Evolutionary conservation across 2,888 invertebrate genomes (phyloP).

Genomic region (Ecliptopera silaceata): DNA sequence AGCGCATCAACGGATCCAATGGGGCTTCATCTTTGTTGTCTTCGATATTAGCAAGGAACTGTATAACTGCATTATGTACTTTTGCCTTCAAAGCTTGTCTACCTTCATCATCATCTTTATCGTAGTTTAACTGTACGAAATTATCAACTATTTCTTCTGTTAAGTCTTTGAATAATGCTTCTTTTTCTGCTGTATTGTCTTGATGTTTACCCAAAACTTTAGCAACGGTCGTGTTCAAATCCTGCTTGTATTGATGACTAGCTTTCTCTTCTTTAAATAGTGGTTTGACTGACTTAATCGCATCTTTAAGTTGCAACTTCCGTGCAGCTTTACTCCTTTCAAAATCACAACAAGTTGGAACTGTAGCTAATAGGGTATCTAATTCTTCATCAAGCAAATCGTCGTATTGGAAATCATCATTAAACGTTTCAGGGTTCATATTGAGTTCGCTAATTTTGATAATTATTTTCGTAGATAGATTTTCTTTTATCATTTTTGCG

Average conservation of each 20-base stretch:
- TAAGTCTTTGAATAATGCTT: constrained; percentile 39
- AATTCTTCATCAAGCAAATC: constrained; percentile 53
- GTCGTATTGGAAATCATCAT: constrained; percentile 50
- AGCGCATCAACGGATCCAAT: constrained; percentile 43
- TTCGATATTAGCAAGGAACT: constrained; percentile 39
- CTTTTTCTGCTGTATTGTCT: constrained; percentile 34
- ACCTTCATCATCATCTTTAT: constrained; percentile 45
- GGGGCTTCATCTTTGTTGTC: constrained; percentile 26
- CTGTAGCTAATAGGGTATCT: constrained; percentile 44
- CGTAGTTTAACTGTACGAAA: constrained; percentile 53
- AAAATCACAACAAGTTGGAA: constrained; percentile 46
- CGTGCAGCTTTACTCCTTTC: constrained; percentile 40
- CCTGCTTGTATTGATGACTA: constrained; percentile 51
- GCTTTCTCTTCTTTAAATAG: constrained; percentile 51
- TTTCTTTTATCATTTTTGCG: constrained; percentile 43
- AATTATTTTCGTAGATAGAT: constrained; percentile 53
- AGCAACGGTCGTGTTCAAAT: constrained; percentile 48
- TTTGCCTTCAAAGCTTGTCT: constrained; percentile 48
- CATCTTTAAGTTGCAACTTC: constrained; percentile 48
- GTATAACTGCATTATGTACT: constrained; percentile 46
- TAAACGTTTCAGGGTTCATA: constrained; percentile 49
- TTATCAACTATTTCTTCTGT: constrained; percentile 56
- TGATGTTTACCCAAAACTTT: constrained; percentile 45
- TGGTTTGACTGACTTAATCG: constrained; percentile 49
- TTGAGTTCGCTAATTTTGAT: constrained; percentile 61